Percentiles rank a stretch among this genome's conserved stretches.
phyloP scores from a whole-genome alignment of 2,888 invertebrate species.

The Allolobophora icterica region DNA sequence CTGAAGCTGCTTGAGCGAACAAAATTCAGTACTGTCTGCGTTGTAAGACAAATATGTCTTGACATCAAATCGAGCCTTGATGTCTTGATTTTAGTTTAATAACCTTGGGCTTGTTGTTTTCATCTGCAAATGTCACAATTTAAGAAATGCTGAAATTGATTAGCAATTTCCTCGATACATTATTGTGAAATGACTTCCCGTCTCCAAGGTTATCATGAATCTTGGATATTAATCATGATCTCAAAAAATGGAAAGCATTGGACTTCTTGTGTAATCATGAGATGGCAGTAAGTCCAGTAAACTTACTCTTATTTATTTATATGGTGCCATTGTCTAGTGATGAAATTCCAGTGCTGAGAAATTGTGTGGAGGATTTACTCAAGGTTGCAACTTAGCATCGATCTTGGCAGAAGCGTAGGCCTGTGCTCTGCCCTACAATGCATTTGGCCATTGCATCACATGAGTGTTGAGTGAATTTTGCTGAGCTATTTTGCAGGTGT shows the following conservation, averaged over 20 bases:
- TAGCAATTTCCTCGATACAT: neutral
- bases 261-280: conserved; percentile 6
- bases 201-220: neutral
- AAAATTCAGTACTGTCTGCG: neutral
- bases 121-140: neutral
- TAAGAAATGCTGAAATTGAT: neutral
- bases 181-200: neutral
- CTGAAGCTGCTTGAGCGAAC: neutral
- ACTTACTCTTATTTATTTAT: neutral
- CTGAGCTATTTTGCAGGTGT: neutral
- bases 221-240: neutral
- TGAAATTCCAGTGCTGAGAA: neutral
- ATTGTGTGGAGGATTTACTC: neutral
- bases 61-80: neutral
- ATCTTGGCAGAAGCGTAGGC: neutral
- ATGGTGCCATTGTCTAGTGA: neutral
- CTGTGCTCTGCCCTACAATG: neutral
- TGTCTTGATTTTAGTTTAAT: neutral
- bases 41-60: neutral
- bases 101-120: neutral
- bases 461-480: neutral
- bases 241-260: neutral
- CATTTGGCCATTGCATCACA: neutral
- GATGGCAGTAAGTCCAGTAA: neutral
- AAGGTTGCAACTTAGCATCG: neutral